A percentile compares a stretch with the other conserved stretches of the same genome.
Conservation (phyloP, 2,888 invertebrate genomes). For the Xestia c-nigrum region DNA sequence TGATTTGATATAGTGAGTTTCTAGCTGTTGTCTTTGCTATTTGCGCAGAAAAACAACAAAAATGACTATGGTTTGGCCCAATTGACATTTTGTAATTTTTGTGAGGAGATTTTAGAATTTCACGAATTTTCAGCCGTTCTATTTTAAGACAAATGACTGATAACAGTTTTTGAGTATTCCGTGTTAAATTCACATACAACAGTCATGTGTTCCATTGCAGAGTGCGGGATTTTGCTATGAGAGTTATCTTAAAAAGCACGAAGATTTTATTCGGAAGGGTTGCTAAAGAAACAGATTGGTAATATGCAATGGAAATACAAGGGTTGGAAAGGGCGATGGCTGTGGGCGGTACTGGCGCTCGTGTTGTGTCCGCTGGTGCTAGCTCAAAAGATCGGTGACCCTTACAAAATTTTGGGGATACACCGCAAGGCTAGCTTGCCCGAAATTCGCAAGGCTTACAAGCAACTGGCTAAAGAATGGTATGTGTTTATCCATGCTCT, state of each 20-base stretch:
- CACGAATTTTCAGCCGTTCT: conserved; percentile 84
- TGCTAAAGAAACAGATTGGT: conserved; percentile 69
- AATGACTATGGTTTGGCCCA: conserved; percentile 70
- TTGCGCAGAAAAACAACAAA: conserved; percentile 65
- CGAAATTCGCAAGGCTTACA: conserved; percentile 97
- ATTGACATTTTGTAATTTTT: conserved; percentile 82
- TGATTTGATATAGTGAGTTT: conserved; percentile 41
- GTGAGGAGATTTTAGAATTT: conserved; percentile 79
- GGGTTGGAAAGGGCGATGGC: conserved; percentile 83
- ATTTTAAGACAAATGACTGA: conserved; percentile 89
- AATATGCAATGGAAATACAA: conserved; percentile 88
- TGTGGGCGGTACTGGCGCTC: conserved; percentile 76
- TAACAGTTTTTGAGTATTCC: conserved; percentile 79
- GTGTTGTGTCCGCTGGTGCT: conserved; percentile 74
- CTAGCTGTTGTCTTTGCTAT: conserved; percentile 57
- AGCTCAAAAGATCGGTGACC: conserved; percentile 92
- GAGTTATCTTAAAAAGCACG: conserved; percentile 74
- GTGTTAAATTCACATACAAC: conserved; percentile 70
- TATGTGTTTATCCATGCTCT: conserved; percentile 78
- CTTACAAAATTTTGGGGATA: conserved; percentile 96
- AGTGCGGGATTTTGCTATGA: conserved; percentile 73
- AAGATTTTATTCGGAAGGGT: conserved; percentile 70
- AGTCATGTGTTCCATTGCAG: conserved; percentile 75
- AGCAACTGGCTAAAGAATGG: conserved; percentile 97
- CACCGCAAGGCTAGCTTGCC: conserved; percentile 93